Base-by-base conservation (phyloP, 2,888 invertebrate genomes). In the Lymantria dispar region DNA sequence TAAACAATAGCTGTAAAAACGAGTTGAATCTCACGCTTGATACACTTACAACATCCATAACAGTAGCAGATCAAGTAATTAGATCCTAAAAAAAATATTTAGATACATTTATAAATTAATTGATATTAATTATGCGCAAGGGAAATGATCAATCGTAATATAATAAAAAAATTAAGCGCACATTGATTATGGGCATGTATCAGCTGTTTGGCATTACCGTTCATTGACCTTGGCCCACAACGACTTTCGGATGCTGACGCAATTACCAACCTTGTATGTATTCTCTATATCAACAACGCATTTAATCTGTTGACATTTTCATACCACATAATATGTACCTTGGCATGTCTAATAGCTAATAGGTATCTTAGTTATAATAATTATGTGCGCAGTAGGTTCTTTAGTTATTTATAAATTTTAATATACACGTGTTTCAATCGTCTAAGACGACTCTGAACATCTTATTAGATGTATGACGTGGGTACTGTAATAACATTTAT, bases 211-310 rank as follows among this genome's bases (percentile, higher is more conserved):
- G 49, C 60, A 60, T 55, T 62, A 65, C 68, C 61, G 67, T 66
- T 70, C 61, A 56, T 54, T 64, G 70, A 74, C 81, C 83, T 81
- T 83, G 79, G 75, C 80, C 78, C 66, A 74, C 69, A 78, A 62
- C 71, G 63, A 74, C 73, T 76, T 80, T 76, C 70, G 67, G 69
- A 52, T 53, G 58, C 50, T 71, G 72, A 74, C 70, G 75, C 67
- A 73, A 72, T 64, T 56, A 50, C 14, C 55, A 69, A 66, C 76
- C 77, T 78, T 74, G 74, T 61, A 64, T 62, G 58, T 57, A 67
- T 66, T 68, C 68, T 68, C 65, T 48, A 60, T 22, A 22, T 45
- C 45, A 60, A 57, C 43, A 54, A 52, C 40, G 47, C 45, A 43
- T 44, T 42, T 45, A 47, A 48, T 38, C 56, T 62, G 57, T 60